phyloP scores from a whole-genome alignment of 2,888 invertebrate species.

The Oeneis ivallda region DNA sequence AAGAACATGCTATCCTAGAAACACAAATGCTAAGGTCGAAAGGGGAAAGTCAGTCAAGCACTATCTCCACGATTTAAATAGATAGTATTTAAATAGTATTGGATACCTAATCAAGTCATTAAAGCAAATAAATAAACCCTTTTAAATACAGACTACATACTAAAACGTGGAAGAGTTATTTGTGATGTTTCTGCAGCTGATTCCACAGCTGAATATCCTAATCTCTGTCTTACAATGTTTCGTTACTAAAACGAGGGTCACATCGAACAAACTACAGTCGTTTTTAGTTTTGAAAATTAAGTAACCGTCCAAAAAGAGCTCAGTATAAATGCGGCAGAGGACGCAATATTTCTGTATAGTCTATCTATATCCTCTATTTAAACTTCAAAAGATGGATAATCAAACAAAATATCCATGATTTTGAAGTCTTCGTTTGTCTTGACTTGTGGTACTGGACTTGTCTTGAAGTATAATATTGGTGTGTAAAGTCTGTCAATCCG shows the following conservation, averaged over 20 bases:
- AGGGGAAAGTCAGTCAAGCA: slow-evolving; percentile 47
- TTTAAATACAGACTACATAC: no score
- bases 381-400: no score
- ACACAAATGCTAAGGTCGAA: slow-evolving; percentile 45
- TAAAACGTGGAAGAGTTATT: slow-evolving; percentile 25
- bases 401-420: no score
- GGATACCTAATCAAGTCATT: background rate
- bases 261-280: slow-evolving; percentile 52
- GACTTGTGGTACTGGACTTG: no score
- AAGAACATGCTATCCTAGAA: slow-evolving; percentile 45
- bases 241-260: slow-evolving; percentile 51
- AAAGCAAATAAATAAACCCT: background rate
- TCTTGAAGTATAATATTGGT: no score
- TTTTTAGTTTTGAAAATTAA: slow-evolving; percentile 45
- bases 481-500: no score
- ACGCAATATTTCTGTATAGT: no score
- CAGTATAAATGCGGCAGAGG: background rate
- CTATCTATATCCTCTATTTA: no score
- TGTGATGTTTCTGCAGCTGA: slow-evolving; percentile 55
- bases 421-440: no score
- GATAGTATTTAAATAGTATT: background rate
- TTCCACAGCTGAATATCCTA: slow-evolving; percentile 49
- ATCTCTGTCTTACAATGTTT: slow-evolving; percentile 52
- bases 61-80: slow-evolving; percentile 28
- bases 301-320: slow-evolving; percentile 11